Evolutionary conservation across 2,113 vertebrate genomes (phyloP).

Genomic region (Myocastor coypus): DNA sequence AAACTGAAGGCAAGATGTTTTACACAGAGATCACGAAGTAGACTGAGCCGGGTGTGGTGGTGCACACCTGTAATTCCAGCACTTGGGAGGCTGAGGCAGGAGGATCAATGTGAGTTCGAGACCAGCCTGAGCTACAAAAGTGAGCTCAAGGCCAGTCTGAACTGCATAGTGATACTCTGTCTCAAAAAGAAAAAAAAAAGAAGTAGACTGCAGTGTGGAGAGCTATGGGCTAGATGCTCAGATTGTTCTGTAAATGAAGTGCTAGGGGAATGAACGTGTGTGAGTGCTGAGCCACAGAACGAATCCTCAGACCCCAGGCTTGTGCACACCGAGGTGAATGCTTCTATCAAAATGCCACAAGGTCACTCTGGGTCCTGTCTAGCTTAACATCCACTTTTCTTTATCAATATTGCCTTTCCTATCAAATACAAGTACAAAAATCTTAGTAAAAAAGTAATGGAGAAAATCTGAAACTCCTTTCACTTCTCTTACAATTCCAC

Average conservation of each 20-base stretch:
- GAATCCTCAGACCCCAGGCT: neutral
- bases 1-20: neutral
- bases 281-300: neutral
- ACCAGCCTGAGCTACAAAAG: too few relatives aligned
- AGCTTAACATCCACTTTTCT: neutral
- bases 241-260: neutral
- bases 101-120: too few relatives aligned
- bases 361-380: neutral
- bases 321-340: neutral
- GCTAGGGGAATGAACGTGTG: neutral
- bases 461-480: neutral
- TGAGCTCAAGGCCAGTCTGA: too few relatives aligned
- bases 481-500: neutral
- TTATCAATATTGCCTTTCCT: neutral
- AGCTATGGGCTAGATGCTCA: neutral
- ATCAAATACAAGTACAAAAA: neutral
- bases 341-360: neutral
- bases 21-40: neutral
- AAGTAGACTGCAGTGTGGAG: neutral
- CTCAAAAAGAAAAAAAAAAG: too few relatives aligned
- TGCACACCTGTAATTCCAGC: too few relatives aligned
- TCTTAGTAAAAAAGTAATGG: neutral
- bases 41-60: too few relatives aligned
- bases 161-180: too few relatives aligned
- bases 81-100: too few relatives aligned